Percentiles rank a stretch among this genome's conserved stretches.
Evolutionary conservation across 2,797 vertebrate species (phyloP).

Genomic region (Amphiprion clarkii): DNA sequence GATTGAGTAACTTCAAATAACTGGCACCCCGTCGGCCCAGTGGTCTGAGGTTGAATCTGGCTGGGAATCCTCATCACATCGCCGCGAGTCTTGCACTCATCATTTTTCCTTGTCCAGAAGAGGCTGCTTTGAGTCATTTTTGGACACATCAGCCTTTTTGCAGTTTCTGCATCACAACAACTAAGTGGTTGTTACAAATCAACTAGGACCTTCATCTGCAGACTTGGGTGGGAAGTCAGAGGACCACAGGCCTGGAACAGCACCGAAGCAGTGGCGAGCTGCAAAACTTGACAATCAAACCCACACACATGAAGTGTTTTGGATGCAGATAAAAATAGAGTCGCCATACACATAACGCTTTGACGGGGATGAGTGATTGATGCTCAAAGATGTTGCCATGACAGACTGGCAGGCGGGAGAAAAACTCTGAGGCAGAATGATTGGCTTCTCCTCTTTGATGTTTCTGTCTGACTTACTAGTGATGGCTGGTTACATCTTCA

Average conservation of each 20-base stretch:
- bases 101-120: constrained; percentile 1
- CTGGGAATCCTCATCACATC: not conserved
- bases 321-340: constrained; percentile 73
- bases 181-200: not conserved
- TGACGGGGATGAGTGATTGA: constrained; percentile 74
- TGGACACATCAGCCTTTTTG: not conserved
- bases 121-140: constrained; percentile 23
- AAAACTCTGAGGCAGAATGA: constrained; percentile 80
- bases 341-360: constrained; percentile 57
- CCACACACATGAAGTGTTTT: constrained; percentile 45
- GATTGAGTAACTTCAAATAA: constrained; percentile 45
- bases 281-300: constrained; percentile 63
- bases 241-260: constrained; percentile 42
- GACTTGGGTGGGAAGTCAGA: constrained; percentile 24
- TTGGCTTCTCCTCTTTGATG: constrained; percentile 81
- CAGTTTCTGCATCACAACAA: not conserved
- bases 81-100: not conserved
- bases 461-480: constrained; percentile 74
- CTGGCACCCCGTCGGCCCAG: not conserved
- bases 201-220: constrained; percentile 6
- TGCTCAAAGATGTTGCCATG: constrained; percentile 77
- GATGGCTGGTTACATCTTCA: constrained; percentile 82
- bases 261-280: constrained; percentile 15
- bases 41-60: not conserved
- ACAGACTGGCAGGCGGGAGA: constrained; percentile 77